Percentiles rank a stretch among this genome's conserved stretches.
These are phyloP conservation scores for Rhinogobius similis DNA, from an alignment of 2,113 vertebrate species.

Conservation along the genomic window DNA sequence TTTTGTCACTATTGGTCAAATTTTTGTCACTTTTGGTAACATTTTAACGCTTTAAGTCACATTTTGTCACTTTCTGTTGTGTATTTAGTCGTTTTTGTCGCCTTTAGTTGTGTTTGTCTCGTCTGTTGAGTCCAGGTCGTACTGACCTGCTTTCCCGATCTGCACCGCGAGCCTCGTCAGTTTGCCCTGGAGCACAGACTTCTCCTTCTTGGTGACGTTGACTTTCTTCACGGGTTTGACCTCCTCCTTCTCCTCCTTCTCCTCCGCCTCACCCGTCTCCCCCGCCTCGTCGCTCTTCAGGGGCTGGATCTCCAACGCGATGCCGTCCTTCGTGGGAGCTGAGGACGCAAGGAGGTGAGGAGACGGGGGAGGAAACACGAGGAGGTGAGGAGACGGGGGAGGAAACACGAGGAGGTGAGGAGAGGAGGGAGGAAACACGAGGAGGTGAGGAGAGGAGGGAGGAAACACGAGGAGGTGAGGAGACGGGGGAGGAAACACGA, in stretches of 20 bases:
- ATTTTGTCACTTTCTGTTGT: too few relatives aligned
- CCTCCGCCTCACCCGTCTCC: conserved; percentile 87
- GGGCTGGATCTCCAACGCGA: conserved; percentile 95
- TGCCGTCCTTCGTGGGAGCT: conserved; percentile 97
- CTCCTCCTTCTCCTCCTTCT: conserved; percentile 90
- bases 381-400: background rate
- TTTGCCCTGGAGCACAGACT: conserved; percentile 96
- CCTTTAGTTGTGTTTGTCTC: too few relatives aligned
- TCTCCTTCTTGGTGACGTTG: conserved; percentile 94
- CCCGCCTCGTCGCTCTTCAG: conserved; percentile 92
- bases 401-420: background rate
- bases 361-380: conserved; percentile 10
- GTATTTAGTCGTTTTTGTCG: too few relatives aligned
- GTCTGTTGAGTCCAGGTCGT: too few relatives aligned
- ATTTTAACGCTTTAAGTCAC: too few relatives aligned
- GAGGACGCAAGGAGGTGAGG: conserved; percentile 39
- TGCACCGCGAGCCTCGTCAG: conserved; percentile 92
- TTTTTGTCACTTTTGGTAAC: too few relatives aligned
- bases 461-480: background rate
- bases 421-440: too few relatives aligned
- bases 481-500: background rate
- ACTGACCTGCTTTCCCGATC: conserved; percentile 92
- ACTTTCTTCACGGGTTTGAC: conserved; percentile 86
- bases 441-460: too few relatives aligned
- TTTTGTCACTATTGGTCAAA: too few relatives aligned